Base-by-base conservation (phyloP, 2,888 invertebrate genomes). In the Rhamphomyia laevipes region DNA sequence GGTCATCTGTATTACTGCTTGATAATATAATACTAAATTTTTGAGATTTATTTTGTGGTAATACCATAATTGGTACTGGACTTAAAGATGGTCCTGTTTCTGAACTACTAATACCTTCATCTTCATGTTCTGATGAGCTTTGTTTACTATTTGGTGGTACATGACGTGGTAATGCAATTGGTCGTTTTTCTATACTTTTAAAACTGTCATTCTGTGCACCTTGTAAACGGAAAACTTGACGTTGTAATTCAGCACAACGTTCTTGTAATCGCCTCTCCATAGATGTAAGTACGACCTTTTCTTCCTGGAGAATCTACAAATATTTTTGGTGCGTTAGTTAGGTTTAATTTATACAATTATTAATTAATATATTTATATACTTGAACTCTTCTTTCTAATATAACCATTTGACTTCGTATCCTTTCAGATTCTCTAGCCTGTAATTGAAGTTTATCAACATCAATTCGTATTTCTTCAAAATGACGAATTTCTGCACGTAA, bases 71-170 rank as follows among this genome's bases (percentile, higher is more conserved):
- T 30, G 71, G 71, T 62, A 85, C 85, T 1, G 86, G 86, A 52
- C 84, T 84, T 41, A 85, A 72, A 38, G 86, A 86, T 56, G 82
- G 74, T 46, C 71, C 71, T 13, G 75, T 71, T 63, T 89, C 89
- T 1, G 88, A 88, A 10, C 88, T 88, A 61, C 87, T 88, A 56
- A 90, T 90, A 7, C 89, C 89, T 74, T 89, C 89, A 62, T 89
- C 89, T 70, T 89, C 88, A 37, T 85, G 84, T 56, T 87, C 86
- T 7, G 86, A 84, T 40, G 83, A 82, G 61, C 77, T 79, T 43
- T 63, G 64, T 43, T 66, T 67, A 50, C 61, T 65, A 43, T 54
- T 55, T 3, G 53, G 50, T 6, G 67, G 67, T 35, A 70, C 67
- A 50, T 67, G 66, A 1, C 70, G 64, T 1, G 70, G 70, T 47